Evolutionary conservation across 2,888 invertebrate species (phyloP).

Genomic region (Gibbula magus): DNA sequence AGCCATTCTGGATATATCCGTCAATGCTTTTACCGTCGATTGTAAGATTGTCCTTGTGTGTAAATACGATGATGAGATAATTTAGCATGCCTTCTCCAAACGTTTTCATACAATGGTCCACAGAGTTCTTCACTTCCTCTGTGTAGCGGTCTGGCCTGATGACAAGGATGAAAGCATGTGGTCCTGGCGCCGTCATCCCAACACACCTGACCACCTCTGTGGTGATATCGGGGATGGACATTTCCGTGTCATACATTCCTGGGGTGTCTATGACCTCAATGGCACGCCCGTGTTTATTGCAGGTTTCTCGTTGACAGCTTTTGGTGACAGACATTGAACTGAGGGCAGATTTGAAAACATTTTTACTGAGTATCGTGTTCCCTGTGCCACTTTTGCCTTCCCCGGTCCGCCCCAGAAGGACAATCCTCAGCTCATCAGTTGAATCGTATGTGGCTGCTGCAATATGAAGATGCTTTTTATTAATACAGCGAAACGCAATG

Average conservation of each 20-base stretch:
- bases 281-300: not conserved
- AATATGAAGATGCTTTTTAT: too few species aligned
- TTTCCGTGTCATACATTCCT: conserved; percentile 38
- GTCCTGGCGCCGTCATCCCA: conserved; percentile 34
- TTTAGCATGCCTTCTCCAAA: conserved; percentile 30
- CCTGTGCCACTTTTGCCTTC: conserved; percentile 38
- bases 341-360: conserved; percentile 19
- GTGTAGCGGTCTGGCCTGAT: conserved; percentile 35
- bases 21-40: conserved; percentile 23
- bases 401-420: conserved; percentile 39
- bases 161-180: conserved; percentile 37
- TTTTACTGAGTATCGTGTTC: conserved; percentile 30
- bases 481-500: too few species aligned
- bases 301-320: conserved; percentile 25
- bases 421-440: conserved; percentile 30
- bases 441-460: too few species aligned
- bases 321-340: conserved; percentile 31
- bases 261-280: conserved; percentile 38
- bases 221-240: conserved; percentile 23
- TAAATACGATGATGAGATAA: conserved; percentile 33
- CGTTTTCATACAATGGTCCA: conserved; percentile 24
- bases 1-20: conserved; percentile 25
- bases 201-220: conserved; percentile 34
- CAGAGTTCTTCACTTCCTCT: conserved; percentile 36
- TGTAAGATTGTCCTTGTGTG: conserved; percentile 30